phyloP scores from a whole-genome alignment of 1,140 invertebrate genomes.

The Monochamus saltuarius region DNA sequence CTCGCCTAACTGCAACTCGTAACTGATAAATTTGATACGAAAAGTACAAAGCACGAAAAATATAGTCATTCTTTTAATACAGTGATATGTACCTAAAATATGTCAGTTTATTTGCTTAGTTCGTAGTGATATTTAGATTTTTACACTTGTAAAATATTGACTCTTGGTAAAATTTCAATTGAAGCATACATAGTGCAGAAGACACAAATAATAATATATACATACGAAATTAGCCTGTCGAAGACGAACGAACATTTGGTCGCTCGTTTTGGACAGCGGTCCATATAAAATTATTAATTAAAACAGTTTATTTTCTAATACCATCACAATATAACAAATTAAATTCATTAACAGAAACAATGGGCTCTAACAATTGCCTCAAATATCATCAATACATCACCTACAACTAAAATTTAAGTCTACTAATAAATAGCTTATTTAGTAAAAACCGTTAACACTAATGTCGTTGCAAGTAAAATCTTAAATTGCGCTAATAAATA shows the following conservation, averaged over 20 bases:
- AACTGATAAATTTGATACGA: slow-evolving; percentile 15
- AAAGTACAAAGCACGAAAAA: slow-evolving; percentile 31
- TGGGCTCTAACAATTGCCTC: not conserved
- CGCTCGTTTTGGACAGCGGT: not conserved
- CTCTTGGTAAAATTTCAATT: slow-evolving; percentile 13
- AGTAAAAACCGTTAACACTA: slow-evolving; percentile 35
- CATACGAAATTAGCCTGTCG: not conserved
- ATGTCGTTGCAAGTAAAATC: slow-evolving; percentile 37
- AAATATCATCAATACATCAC: not conserved
- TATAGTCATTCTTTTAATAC: slow-evolving; percentile 18
- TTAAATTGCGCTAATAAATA: slow-evolving; percentile 18
- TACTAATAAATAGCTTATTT: slow-evolving; percentile 28
- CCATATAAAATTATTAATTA: slow-evolving; percentile 19
- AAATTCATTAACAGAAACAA: slow-evolving; percentile 4
- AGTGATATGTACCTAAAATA: slow-evolving; percentile 34
- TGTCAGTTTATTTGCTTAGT: slow-evolving; percentile 25
- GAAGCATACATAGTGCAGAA: no score
- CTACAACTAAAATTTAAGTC: slow-evolving; percentile 4
- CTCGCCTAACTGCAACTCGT: slow-evolving; percentile 2
- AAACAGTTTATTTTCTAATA: not conserved
- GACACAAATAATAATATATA: no score
- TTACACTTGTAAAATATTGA: slow-evolving; percentile 27
- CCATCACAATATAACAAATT: not conserved
- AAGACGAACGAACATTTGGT: no score
- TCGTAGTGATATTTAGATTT: slow-evolving; percentile 26